These are phyloP conservation scores for Synanthedon andrenaeformis DNA, from an alignment of 2,888 invertebrate species.

Conservation along the genomic window DNA sequence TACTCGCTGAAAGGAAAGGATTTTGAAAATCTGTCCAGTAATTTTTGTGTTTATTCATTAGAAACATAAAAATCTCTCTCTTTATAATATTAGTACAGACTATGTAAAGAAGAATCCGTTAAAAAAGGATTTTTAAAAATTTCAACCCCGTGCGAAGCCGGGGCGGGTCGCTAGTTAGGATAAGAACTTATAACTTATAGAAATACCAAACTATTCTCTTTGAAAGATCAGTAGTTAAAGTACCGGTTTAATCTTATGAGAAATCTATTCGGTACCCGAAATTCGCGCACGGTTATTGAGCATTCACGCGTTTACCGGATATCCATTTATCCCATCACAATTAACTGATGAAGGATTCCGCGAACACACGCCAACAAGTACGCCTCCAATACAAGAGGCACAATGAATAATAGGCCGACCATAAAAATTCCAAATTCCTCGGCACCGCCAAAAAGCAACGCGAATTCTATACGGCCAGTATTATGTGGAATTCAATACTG, in stretches of 20 bases:
- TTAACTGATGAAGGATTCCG: slow-evolving; percentile 3
- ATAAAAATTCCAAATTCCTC: background rate
- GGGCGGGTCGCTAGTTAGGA: too few species aligned
- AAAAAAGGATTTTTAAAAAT: too few species aligned
- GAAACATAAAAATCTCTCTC: too few species aligned
- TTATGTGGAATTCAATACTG: background rate
- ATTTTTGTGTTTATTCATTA: too few species aligned
- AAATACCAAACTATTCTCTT: too few species aligned
- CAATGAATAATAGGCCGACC: slow-evolving; percentile 1
- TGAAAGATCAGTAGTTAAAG: too few species aligned
- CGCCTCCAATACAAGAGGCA: slow-evolving; percentile 3
- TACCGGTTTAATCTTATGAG: background rate
- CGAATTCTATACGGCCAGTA: background rate
- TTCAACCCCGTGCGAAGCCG: too few species aligned
- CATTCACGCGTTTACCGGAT: slow-evolving; percentile 9
- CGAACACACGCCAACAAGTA: slow-evolving; percentile 4
- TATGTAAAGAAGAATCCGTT: too few species aligned
- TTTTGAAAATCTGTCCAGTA: too few species aligned
- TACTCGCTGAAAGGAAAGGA: too few species aligned
- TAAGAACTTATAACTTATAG: too few species aligned
- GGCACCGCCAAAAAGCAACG: background rate
- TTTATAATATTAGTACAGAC: too few species aligned
- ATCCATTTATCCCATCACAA: slow-evolving; percentile 3
- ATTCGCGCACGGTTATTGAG: slow-evolving; percentile 2
- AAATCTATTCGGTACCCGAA: background rate